Evolutionary conservation across 2,888 invertebrate genomes (phyloP), one percentile per base, ranked within the genome.

Genomic region (Phalera bucephala): DNA sequence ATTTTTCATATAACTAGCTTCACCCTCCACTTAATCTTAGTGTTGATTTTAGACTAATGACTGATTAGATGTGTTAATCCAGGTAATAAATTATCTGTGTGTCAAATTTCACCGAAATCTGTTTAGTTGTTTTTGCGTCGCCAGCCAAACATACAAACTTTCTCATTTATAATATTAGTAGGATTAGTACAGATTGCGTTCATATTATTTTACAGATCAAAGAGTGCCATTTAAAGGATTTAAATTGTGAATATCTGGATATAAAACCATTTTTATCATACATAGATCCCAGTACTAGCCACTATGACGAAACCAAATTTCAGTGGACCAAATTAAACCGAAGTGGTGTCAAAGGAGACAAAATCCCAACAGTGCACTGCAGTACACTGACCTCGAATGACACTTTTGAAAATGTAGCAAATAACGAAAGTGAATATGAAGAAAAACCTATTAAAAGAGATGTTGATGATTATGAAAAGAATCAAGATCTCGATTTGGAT

Each of bases 141-240:
- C 7, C 21, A 21, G 8, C n/a, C 3, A 21, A n/a, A n/a, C n/a
- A n/a, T n/a, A n/a, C n/a, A n/a, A n/a, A n/a, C n/a, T n/a, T n/a
- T n/a, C n/a, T n/a, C n/a, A n/a, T n/a, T n/a, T n/a, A n/a, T n/a
- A n/a, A n/a, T n/a, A n/a, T n/a, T n/a, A n/a, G n/a, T n/a, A n/a
- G 8, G 3, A 21, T 21, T n/a, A 9, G 7, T n/a, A 2, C n/a
- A 21, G 3, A 21, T 36, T 33, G n/a, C n/a, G n/a, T n/a, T n/a
- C n/a, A n/a, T n/a, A n/a, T n/a, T n/a, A n/a, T n/a, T 33, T 75
- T 72, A 26, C 70, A 88, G 88, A 73, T 88, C n/a, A 80, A 62
- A 34, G 52, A 56, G 44, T 36, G 44, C 5, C 56, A 71, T 38
- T 50, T 88, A 8, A 44, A 69, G 41, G 44, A 62, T 23, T 45